A percentile compares a stretch with the other conserved stretches of the same genome.
phyloP scores from a whole-genome alignment of 1,140 invertebrate species.

The Drosophila tropicalis region DNA sequence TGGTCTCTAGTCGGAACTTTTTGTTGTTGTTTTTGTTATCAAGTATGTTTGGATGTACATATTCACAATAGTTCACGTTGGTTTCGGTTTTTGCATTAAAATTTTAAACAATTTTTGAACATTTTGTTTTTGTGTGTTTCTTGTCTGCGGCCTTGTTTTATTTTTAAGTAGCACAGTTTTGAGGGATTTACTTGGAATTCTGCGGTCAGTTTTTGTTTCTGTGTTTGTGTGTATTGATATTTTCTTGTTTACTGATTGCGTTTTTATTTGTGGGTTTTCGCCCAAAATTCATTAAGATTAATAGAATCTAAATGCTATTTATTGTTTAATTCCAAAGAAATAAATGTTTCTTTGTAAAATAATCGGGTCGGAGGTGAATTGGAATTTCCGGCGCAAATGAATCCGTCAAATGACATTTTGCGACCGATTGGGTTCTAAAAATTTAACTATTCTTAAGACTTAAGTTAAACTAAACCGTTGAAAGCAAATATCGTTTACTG shows the following conservation, averaged over 20 bases:
- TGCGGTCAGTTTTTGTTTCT: slow-evolving; percentile 43
- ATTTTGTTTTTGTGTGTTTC: slow-evolving; percentile 18
- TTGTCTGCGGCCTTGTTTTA: slow-evolving; percentile 33
- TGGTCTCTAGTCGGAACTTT: slow-evolving; percentile 10
- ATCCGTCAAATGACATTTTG: slow-evolving; percentile 31
- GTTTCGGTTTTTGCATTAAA: slow-evolving; percentile 17
- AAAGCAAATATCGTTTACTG: too few relatives aligned
- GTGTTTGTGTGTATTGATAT: slow-evolving; percentile 5
- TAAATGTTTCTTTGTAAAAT: slow-evolving; percentile 4
- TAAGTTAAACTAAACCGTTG: too few relatives aligned
- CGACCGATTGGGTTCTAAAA: not conserved
- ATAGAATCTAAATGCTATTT: slow-evolving; percentile 18
- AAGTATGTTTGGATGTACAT: not conserved
- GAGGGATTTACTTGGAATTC: slow-evolving; percentile 63
- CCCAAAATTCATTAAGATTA: slow-evolving; percentile 46
- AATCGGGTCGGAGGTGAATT: not conserved
- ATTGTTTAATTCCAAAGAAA: slow-evolving; percentile 43
- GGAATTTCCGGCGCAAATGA: not conserved
- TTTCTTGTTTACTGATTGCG: slow-evolving; percentile 46
- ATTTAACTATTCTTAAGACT: too few relatives aligned
- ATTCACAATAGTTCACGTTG: slow-evolving; percentile 25
- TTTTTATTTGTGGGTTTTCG: slow-evolving; percentile 42
- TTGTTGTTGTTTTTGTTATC: not conserved
- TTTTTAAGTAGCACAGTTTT: slow-evolving; percentile 76
- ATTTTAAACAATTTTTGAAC: slow-evolving; percentile 27